Evolutionary conservation across 2,888 invertebrate species (phyloP).

Genomic region (Pollenia griseotomentosa): DNA sequence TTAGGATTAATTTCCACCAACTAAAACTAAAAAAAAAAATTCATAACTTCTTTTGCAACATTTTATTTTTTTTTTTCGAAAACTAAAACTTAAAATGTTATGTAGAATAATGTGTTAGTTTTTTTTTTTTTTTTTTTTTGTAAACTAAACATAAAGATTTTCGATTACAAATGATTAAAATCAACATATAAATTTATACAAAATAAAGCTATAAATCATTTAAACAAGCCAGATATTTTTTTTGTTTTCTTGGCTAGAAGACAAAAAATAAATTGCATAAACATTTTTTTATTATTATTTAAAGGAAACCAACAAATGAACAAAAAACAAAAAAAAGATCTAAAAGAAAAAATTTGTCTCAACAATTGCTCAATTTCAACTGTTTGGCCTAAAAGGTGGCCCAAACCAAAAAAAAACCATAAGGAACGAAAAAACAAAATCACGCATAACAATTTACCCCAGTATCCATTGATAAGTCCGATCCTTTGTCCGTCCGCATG

Average conservation of each 20-base stretch:
- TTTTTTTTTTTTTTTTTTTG: not conserved
- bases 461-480: conserved; percentile 32
- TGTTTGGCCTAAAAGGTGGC: conserved; percentile 67
- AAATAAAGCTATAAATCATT: conserved; percentile 72
- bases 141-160: conserved; percentile 61
- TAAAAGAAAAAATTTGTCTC: conserved; percentile 68
- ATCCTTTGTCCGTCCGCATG: not conserved
- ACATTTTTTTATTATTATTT: conserved; percentile 25
- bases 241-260: not conserved
- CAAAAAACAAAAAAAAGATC: conserved; percentile 29
- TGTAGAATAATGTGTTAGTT: conserved; percentile 25
- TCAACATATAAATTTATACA: conserved; percentile 73
- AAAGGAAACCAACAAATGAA: conserved; percentile 46
- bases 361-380: conserved; percentile 73
- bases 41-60: not conserved
- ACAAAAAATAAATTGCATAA: conserved; percentile 39
- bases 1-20: conserved; percentile 56
- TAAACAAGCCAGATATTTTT: conserved; percentile 62
- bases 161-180: conserved; percentile 73
- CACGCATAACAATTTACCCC: conserved; percentile 53
- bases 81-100: conserved; percentile 25
- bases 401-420: conserved; percentile 48
- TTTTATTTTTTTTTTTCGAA: not conserved
- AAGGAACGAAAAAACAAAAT: conserved; percentile 38
- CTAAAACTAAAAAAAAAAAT: conserved; percentile 21